phyloP scores from a whole-genome alignment of 2,888 invertebrate species.

The Epirrhoe tristata region DNA sequence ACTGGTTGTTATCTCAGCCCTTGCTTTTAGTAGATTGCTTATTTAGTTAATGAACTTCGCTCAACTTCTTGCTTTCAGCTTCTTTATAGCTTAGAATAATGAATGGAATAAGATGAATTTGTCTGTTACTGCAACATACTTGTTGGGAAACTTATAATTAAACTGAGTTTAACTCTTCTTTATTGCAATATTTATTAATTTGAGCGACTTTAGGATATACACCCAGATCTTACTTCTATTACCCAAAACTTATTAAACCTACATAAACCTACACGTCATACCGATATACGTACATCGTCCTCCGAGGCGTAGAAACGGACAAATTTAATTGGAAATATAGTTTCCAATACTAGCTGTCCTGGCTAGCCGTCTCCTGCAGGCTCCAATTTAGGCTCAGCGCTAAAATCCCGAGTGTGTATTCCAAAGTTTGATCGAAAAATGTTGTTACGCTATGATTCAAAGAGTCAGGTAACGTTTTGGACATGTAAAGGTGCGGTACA shows the following conservation, averaged over 20 bases:
- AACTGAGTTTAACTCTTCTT: too few species aligned
- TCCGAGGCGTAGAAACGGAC: neutral
- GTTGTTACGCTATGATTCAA: slow-evolving; percentile 66
- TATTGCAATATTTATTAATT: too few species aligned
- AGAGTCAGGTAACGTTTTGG: slow-evolving; percentile 76
- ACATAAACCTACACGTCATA: neutral
- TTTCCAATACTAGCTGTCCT: neutral
- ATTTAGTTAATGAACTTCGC: slow-evolving; percentile 77
- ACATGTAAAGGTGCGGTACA: slow-evolving; percentile 75
- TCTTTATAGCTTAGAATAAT: slow-evolving; percentile 61
- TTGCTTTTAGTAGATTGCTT: slow-evolving; percentile 81
- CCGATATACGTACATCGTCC: neutral
- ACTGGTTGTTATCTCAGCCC: slow-evolving; percentile 74
- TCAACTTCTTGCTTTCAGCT: slow-evolving; percentile 68
- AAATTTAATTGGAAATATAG: neutral
- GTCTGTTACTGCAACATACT: neutral
- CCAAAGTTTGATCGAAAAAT: slow-evolving; percentile 67
- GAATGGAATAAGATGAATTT: slow-evolving; percentile 25
- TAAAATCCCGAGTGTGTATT: slow-evolving; percentile 44
- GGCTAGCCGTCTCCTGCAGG: neutral
- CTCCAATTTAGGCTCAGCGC: slow-evolving; percentile 6
- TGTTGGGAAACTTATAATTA: slow-evolving; percentile 1
- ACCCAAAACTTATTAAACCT: too few species aligned
- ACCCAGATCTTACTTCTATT: too few species aligned
- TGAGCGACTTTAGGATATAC: too few species aligned